phyloP scores from a whole-genome alignment of 2,113 vertebrate species.

The Myrmecophaga tridactyla region DNA sequence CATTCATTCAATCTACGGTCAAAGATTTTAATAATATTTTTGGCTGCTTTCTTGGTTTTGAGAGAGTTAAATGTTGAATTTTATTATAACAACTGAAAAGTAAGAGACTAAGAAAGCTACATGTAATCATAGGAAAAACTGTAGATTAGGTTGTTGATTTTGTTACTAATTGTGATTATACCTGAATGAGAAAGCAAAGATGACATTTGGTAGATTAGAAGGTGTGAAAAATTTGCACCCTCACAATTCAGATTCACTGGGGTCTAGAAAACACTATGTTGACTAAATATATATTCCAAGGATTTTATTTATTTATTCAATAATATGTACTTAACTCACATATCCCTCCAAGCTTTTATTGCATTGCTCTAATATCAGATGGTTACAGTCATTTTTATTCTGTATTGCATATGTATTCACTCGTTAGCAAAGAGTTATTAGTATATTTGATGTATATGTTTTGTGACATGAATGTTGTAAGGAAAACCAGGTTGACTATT shows the following conservation, averaged over 20 bases:
- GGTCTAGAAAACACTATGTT: background rate
- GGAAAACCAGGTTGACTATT: background rate
- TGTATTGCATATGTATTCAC: background rate
- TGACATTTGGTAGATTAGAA: background rate
- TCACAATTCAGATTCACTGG: background rate
- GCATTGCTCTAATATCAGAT: background rate
- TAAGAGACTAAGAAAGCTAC: constrained; percentile 2
- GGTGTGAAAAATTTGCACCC: background rate
- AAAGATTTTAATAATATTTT: background rate
- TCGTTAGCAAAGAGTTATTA: background rate
- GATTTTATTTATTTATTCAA: background rate
- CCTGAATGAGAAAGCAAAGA: background rate
- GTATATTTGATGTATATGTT: background rate
- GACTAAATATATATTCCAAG: background rate
- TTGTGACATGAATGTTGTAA: background rate
- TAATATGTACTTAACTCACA: background rate
- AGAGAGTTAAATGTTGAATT: background rate
- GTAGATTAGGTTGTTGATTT: background rate
- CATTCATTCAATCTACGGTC: background rate
- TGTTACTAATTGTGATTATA: background rate
- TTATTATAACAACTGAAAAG: background rate
- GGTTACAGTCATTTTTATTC: background rate
- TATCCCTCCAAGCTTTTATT: background rate
- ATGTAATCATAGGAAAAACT: background rate
- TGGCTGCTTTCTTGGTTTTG: background rate